Conservation (phyloP, 2,888 invertebrate species). For the Ophion ellenae region DNA sequence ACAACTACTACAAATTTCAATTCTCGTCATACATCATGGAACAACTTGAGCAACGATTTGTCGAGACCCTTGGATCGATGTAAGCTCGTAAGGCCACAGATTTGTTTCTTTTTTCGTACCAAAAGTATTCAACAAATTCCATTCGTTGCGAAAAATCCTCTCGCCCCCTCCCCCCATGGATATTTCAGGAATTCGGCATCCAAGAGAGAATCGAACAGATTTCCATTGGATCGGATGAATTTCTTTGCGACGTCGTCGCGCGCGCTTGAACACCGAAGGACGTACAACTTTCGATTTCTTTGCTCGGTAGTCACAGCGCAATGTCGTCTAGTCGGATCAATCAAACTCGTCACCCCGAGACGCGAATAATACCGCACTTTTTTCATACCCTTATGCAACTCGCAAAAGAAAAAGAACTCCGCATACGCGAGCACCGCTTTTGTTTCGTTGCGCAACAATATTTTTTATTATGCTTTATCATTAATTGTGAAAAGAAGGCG, state of each 20-base stretch:
- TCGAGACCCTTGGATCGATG: conserved; percentile 15
- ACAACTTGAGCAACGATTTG: conserved; percentile 24
- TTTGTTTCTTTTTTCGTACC: background rate
- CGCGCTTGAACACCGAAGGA: conserved; percentile 29
- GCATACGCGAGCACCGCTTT: conserved; percentile 13
- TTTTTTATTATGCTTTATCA: conserved; percentile 8
- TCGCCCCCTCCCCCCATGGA: background rate
- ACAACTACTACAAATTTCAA: background rate
- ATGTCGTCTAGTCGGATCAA: conserved; percentile 29
- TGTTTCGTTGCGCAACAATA: background rate
- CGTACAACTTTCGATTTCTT: conserved; percentile 52
- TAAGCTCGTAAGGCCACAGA: background rate
- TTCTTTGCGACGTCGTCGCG: background rate
- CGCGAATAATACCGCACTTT: conserved; percentile 3
- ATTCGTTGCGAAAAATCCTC: background rate
- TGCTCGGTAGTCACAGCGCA: conserved; percentile 15
- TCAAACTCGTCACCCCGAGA: conserved; percentile 34
- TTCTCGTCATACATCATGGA: conserved; percentile 33
- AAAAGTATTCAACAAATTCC: background rate
- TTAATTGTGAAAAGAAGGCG: background rate
- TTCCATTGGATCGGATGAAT: conserved; percentile 26
- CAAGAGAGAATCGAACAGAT: background rate
- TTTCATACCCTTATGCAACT: conserved; percentile 24
- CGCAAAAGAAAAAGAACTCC: background rate
- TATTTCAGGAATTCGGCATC: background rate